Evolutionary conservation across 1,140 invertebrate species (phyloP).

Genomic region (Lepidurus arcticus): DNA sequence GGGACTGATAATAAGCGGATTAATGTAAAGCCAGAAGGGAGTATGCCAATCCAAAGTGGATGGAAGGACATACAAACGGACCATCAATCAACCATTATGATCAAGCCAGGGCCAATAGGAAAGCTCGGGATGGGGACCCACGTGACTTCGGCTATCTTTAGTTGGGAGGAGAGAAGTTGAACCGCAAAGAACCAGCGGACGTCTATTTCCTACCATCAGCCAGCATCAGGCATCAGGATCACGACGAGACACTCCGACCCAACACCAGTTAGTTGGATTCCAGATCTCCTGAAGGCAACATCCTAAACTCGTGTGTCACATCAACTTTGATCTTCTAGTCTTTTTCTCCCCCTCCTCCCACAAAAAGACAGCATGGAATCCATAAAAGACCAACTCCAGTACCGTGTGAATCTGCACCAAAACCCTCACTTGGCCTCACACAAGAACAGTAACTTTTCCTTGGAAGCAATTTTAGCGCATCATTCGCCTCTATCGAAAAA

Average conservation of each 20-base stretch:
- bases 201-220: background rate
- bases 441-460: background rate
- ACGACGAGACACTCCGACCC: slow-evolving; percentile 1
- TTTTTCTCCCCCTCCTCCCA: background rate
- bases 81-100: slow-evolving; percentile 18
- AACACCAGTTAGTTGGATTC: background rate
- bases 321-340: background rate
- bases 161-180: slow-evolving; percentile 1
- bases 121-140: slow-evolving; percentile 2
- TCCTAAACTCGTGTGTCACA: slow-evolving; percentile 7
- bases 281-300: background rate
- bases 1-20: background rate
- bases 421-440: background rate
- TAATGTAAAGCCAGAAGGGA: background rate
- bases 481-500: background rate
- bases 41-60: slow-evolving; percentile 6
- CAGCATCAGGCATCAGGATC: background rate
- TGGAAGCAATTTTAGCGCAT: background rate
- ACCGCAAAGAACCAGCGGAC: background rate
- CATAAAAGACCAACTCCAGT: background rate
- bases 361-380: slow-evolving; percentile 6
- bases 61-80: background rate
- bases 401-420: background rate
- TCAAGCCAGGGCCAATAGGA: slow-evolving; percentile 1
- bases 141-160: background rate